Evolutionary conservation across 2,888 invertebrate species (phyloP), one percentile per base, ranked within the genome.

Genomic region (Dastarcus helophoroides): DNA sequence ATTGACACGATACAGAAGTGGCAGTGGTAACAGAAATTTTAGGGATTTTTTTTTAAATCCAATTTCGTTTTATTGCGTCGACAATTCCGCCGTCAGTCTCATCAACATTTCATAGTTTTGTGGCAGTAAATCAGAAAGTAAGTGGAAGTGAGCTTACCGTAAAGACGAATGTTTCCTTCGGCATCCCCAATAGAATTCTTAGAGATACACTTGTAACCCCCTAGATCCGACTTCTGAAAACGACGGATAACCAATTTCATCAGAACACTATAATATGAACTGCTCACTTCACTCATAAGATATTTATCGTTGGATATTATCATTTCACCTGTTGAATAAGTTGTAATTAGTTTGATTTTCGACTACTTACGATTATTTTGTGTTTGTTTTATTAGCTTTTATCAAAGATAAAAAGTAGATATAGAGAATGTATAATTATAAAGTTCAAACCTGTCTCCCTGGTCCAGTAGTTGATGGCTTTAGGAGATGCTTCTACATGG

Each of bases 391-490:
- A n/a, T n/a, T n/a, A n/a, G n/a, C n/a, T n/a, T n/a, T n/a, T n/a
- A n/a, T n/a, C n/a, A n/a, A n/a, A n/a, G n/a, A n/a, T n/a, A n/a
- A n/a, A n/a, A n/a, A n/a, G n/a, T n/a, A n/a, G n/a, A n/a, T n/a
- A n/a, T n/a, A n/a, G n/a, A n/a, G n/a, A n/a, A n/a, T n/a, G n/a
- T n/a, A n/a, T n/a, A n/a, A n/a, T n/a, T n/a, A 17, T 17, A 6
- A 17, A 17, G 14, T 35, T 58, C 73, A 72, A 64, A 88, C 88
- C 86, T 53, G 80, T 81, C 60, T 85, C 86, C 56, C 85, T 76
- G 38, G 84, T 88, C 89, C 89, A 89, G 64, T 86, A 89, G 72
- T 89, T 89, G 69, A 90, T 89, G 56, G 89, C 85, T 64, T 86
- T 88, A 19, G 89, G 89, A 33, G 88, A 89, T 33, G 90, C 89